Evolutionary conservation across 2,888 invertebrate genomes (phyloP).

Genomic region (Rugalucina vietnamica): DNA sequence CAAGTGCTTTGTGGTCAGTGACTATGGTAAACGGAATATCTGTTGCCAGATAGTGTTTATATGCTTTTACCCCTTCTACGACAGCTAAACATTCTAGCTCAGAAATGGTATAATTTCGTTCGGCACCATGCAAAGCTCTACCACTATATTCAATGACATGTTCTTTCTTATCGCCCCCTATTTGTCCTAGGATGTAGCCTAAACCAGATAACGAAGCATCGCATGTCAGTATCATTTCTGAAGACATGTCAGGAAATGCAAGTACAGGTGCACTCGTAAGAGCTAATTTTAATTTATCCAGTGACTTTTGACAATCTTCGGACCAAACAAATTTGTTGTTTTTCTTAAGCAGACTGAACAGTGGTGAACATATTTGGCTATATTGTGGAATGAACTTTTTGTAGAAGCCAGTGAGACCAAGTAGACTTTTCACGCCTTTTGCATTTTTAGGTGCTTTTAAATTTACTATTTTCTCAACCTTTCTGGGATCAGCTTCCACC

Average conservation of each 20-base stretch:
- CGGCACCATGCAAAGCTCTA: slow-evolving; percentile 83
- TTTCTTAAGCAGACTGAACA: slow-evolving; percentile 28
- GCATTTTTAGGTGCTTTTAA: not conserved
- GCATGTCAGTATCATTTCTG: slow-evolving; percentile 51
- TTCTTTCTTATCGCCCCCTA: slow-evolving; percentile 49
- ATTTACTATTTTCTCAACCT: not conserved
- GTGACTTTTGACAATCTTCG: slow-evolving; percentile 50
- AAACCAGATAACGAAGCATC: slow-evolving; percentile 55
- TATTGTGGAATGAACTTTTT: not conserved
- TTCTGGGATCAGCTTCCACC: not conserved
- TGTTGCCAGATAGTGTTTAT: slow-evolving; percentile 49
- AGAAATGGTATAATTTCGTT: slow-evolving; percentile 54
- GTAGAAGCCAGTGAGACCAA: not conserved
- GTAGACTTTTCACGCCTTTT: not conserved
- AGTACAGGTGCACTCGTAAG: slow-evolving; percentile 54
- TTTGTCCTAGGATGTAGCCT: slow-evolving; percentile 57
- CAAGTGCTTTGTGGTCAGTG: slow-evolving; percentile 62
- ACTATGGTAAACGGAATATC: slow-evolving; percentile 43
- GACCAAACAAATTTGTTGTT: slow-evolving; percentile 31
- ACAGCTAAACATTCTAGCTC: slow-evolving; percentile 64
- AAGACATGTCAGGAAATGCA: slow-evolving; percentile 53
- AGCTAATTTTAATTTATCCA: slow-evolving; percentile 48
- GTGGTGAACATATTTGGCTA: not conserved
- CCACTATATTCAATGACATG: slow-evolving; percentile 53
- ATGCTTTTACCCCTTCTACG: slow-evolving; percentile 55